Evolutionary conservation across 2,797 vertebrate genomes (phyloP).

Genomic region (Hippopotamyrus pictus): DNA sequence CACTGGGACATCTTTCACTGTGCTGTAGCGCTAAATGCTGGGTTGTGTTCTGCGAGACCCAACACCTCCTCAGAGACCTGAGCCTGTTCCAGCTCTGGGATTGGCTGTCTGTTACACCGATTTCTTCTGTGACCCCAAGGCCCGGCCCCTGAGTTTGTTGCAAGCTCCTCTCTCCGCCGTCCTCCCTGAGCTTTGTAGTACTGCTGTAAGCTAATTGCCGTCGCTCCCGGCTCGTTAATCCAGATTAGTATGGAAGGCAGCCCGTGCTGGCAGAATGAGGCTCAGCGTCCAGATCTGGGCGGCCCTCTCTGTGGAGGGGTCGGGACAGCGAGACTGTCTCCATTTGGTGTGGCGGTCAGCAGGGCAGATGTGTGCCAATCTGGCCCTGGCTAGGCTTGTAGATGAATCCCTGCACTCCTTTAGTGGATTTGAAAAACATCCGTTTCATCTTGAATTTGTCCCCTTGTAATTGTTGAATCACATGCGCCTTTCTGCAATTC

Average conservation of each 20-base stretch:
- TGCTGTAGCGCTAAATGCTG: conserved; percentile 42
- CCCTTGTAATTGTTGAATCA: not conserved
- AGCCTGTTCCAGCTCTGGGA: not conserved
- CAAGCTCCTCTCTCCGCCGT: not conserved
- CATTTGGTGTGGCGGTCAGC: not conserved
- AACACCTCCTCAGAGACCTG: not conserved
- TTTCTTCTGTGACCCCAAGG: not conserved
- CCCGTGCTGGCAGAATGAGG: not conserved
- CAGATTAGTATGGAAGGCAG: not conserved
- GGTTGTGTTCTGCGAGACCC: conserved; percentile 35
- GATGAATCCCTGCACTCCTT: not conserved
- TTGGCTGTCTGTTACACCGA: not conserved
- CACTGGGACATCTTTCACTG: conserved; percentile 29
- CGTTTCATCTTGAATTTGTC: not conserved
- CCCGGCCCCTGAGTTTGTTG: not conserved
- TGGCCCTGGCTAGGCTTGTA: not conserved
- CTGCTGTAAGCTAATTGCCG: not conserved
- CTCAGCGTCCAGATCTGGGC: not conserved
- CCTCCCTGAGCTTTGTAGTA: not conserved
- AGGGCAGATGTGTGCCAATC: not conserved
- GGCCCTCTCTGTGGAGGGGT: not conserved
- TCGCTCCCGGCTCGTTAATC: not conserved
- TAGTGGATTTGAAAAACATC: not conserved
- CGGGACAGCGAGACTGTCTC: not conserved
- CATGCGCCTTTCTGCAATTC: not conserved